Evolutionary conservation across 1,140 invertebrate species (phyloP), one percentile per base, ranked within the genome.

Genomic region (Zaprionus davidi): DNA sequence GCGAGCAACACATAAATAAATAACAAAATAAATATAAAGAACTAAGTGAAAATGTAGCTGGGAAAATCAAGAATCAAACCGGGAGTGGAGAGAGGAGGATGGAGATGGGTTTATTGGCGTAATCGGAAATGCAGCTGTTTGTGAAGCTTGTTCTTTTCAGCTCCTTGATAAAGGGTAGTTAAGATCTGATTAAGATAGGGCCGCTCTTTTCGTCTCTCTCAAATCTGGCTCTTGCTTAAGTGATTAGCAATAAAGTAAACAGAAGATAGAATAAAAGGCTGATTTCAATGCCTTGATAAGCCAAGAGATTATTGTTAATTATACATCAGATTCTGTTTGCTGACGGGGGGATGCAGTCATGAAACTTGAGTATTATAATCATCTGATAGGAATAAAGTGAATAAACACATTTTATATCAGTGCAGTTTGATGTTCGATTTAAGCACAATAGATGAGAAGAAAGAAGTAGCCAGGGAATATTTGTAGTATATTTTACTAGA

Each of bases 1-100:
- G 68, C 81, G 56, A 66, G 67, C 49, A 49, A 62, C 44, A 72
- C 68, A 88, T 88, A 87, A 88, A 87, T 88, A 87, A 83, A 78
- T 82, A 88, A 88, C 73, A 77, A 84, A 87, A 67, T 67, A 46
- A 81, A 88, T 71, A 71, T 46, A 78, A 84, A 88, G 78, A 88
- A 88, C 74, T 88, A 84, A 88, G 84, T 87, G 84, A 87, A 88
- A 87, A 87, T 84, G 84, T 81, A 71, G 71, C 57, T 22, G 28
- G 12, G n/a, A 41, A 71, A 24, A 46, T 49, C 20, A 41, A 4
- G 13, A 1, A 44, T 11, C 49, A 34, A 17, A 12, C 9, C 17
- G 3, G 28, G 55, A 15, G 17, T 11, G 20, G 34, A 5, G 58
- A 59, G 58, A 67, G 12, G 20, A 3, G 31, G 9, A 3, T 9